Base-by-base conservation (phyloP, 2,888 invertebrate genomes). In the Actias luna region DNA sequence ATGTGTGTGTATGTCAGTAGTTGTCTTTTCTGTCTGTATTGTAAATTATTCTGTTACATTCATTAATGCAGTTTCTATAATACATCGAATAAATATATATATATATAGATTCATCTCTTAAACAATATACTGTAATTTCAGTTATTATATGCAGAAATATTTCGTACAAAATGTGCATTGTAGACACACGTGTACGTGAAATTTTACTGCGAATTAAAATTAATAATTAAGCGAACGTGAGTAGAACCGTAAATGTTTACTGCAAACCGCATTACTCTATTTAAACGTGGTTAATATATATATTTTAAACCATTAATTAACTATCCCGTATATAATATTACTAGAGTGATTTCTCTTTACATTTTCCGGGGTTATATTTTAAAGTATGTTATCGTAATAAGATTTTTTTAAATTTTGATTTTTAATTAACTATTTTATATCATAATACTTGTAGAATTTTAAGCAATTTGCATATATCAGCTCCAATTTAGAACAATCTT, bases 151-250 rank as follows among this genome's bases (percentile, higher is more conserved):
- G 12, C 14, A 16, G 36, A 16, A 16, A 39, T 46, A 46, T 10
- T 22, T 22, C 18, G 18, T 46, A 46, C 10, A 8, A 22, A 22
- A 55, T 29, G 7, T 29, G 29, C n/a, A 16, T 14, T 39, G 27
- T 59, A 27, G 10, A 16, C 36, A 59, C 22, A 59, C 4, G 36
- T 59, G 27, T 14, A 55, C n/a, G 29, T 55, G 2, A 55, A 55
- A 55, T 55, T 27, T 55, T 55, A 55, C 16, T 18, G 46, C 16
- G 27, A 31, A 33, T 62, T 58, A 58, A 42, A 33, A n/a, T n/a
- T 18, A 36, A 57, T 29, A 33, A 22, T 50, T 25, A 1, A 52
- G 16, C 36, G 12, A 5, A 57, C 10, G 8, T 25, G 18, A 52
- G 16, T 16, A 29, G 18, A 59, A 61, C 5, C 33, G 10, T 60